Conservation (phyloP, 2,113 vertebrate genomes). For the Apeltes quadracus region DNA sequence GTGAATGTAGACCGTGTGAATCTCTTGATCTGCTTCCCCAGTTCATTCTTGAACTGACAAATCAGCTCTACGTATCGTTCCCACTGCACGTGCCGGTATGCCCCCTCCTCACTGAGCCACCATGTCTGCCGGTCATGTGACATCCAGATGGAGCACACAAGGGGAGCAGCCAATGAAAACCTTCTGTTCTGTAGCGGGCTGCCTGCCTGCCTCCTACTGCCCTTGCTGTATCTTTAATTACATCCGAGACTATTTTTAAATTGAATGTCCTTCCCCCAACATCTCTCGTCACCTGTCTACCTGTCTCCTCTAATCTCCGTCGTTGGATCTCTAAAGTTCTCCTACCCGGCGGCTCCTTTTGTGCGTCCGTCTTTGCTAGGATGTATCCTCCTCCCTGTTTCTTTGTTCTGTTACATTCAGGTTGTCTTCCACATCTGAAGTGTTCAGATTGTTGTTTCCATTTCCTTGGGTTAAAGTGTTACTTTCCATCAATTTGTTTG, state of each 20-base stretch:
- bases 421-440: slow-evolving; percentile 31
- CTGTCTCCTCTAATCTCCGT: slow-evolving; percentile 60
- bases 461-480: neutral
- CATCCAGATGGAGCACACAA: slow-evolving; percentile 48
- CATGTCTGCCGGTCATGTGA: slow-evolving; percentile 62
- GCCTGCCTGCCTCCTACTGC: slow-evolving; percentile 25
- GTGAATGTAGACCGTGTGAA: neutral
- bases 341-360: slow-evolving; percentile 16
- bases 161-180: slow-evolving; percentile 58
- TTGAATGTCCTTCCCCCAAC: slow-evolving; percentile 21
- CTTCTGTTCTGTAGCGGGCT: slow-evolving; percentile 14
- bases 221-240: slow-evolving; percentile 63
- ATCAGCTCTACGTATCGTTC: neutral
- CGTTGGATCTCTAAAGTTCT: slow-evolving; percentile 34
- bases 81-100: neutral
- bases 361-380: slow-evolving; percentile 20
- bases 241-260: slow-evolving; percentile 68
- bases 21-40: slow-evolving; percentile 6
- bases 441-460: slow-evolving; percentile 6
- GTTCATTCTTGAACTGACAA: neutral
- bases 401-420: slow-evolving; percentile 29
- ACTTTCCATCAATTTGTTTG: slow-evolving; percentile 9
- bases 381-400: slow-evolving; percentile 6
- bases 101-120: slow-evolving; percentile 15
- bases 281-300: slow-evolving; percentile 56